phyloP scores from a whole-genome alignment of 1,140 invertebrate species.

The Philotrypesis tridentata region DNA sequence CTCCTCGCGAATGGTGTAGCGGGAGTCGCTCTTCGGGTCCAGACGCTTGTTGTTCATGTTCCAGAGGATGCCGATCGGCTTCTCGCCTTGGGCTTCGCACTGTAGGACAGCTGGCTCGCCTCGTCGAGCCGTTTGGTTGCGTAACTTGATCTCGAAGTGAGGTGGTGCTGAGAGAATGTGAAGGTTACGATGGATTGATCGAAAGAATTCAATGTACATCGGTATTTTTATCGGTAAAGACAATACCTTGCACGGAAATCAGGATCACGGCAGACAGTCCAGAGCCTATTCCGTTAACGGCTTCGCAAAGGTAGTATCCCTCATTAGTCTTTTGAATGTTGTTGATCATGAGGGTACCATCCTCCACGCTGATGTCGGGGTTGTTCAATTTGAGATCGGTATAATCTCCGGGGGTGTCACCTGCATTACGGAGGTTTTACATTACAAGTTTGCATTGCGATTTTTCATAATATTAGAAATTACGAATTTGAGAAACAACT shows the following conservation, averaged over 20 bases:
- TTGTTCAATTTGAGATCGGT: slow-evolving; percentile 92
- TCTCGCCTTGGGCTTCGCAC: slow-evolving; percentile 97
- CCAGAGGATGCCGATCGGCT: slow-evolving; percentile 96
- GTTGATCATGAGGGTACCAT: slow-evolving; percentile 90
- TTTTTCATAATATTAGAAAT: background rate
- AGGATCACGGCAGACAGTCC: slow-evolving; percentile 94
- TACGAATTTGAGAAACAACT: slow-evolving; percentile 50
- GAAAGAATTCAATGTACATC: background rate
- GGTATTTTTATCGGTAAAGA: background rate
- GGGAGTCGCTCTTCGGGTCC: slow-evolving; percentile 89
- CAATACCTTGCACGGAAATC: slow-evolving; percentile 91
- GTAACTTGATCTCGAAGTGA: slow-evolving; percentile 93
- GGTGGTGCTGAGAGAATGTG: slow-evolving; percentile 84
- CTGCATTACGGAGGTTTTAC: slow-evolving; percentile 68
- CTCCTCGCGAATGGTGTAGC: slow-evolving; percentile 94
- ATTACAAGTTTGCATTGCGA: background rate
- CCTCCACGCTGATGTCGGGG: slow-evolving; percentile 91
- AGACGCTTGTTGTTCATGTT: slow-evolving; percentile 94
- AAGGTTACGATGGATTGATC: slow-evolving; percentile 22
- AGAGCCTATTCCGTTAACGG: slow-evolving; percentile 95
- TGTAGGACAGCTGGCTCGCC: slow-evolving; percentile 94
- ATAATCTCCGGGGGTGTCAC: slow-evolving; percentile 92
- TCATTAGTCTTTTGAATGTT: slow-evolving; percentile 94
- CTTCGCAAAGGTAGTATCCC: slow-evolving; percentile 96
- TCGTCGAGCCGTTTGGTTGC: slow-evolving; percentile 90